A percentile compares a stretch with the other conserved stretches of the same genome.
Evolutionary conservation across 2,797 vertebrate species (phyloP).

Genomic region (Podarcis lilfordi): DNA sequence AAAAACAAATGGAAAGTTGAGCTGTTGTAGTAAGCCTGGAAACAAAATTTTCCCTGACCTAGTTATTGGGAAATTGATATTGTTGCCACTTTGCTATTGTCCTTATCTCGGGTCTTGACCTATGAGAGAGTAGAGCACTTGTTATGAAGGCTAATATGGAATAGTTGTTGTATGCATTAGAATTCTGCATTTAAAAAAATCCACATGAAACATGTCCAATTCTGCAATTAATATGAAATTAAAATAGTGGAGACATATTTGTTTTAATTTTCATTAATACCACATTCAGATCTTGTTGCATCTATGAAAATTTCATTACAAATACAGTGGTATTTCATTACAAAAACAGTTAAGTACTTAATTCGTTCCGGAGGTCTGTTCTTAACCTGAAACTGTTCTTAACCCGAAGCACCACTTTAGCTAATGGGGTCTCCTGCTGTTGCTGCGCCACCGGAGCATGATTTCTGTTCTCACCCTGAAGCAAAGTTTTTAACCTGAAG

Average conservation of each 20-base stretch:
- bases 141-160: constrained; percentile 30
- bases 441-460: rapidly evolving
- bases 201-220: not conserved
- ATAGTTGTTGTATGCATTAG: not conserved
- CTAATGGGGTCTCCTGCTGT: too few species aligned
- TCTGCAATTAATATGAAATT: not conserved
- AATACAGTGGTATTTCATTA: not conserved
- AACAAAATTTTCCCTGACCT: constrained; percentile 37
- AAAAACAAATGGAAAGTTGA: constrained; percentile 34
- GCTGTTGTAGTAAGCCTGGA: constrained; percentile 4
- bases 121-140: constrained; percentile 24
- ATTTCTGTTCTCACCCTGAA: too few species aligned
- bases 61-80: constrained; percentile 32
- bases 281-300: not conserved
- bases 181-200: not conserved
- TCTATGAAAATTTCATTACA: constrained; percentile 5
- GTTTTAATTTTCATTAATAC: constrained; percentile 1
- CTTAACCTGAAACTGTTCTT: too few species aligned
- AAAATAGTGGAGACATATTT: not conserved
- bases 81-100: constrained; percentile 24
- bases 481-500: too few species aligned
- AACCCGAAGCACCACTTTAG: too few species aligned
- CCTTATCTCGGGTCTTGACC: constrained; percentile 39
- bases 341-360: not conserved
- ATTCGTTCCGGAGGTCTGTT: too few species aligned